Percentiles rank a stretch among this genome's conserved stretches.
phyloP scores from a whole-genome alignment of 2,797 vertebrate genomes.

The Cryptoprocta ferox region DNA sequence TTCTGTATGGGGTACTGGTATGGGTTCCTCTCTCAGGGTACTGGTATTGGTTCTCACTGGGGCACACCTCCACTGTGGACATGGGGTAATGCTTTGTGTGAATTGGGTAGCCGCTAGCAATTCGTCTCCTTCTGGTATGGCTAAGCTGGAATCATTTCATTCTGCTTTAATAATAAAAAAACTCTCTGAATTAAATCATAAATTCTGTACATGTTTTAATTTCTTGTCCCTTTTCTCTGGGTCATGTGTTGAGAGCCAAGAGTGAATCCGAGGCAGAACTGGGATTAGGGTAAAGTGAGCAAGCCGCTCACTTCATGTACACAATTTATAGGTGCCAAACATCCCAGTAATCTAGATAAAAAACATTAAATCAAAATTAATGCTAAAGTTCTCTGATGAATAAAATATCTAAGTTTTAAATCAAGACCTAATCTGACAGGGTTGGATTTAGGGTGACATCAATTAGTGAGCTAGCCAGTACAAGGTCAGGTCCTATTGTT shows the following conservation, averaged over 20 bases:
- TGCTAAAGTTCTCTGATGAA: constrained; percentile 2
- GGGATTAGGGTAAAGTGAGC: neutral
- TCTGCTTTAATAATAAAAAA: constrained; percentile 28
- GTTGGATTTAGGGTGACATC: neutral
- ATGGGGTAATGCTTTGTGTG: neutral
- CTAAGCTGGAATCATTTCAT: neutral
- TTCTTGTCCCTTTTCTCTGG: neutral
- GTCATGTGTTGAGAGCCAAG: neutral
- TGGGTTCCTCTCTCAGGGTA: no score
- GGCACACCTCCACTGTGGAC: neutral
- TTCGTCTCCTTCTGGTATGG: neutral
- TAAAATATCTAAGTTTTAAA: neutral
- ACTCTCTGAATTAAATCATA: constrained; percentile 36
- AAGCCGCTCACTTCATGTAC: neutral
- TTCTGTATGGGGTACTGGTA: no score
- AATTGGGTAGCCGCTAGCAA: neutral
- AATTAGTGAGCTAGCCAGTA: neutral
- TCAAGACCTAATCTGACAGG: neutral
- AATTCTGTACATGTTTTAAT: neutral
- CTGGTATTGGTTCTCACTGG: neutral
- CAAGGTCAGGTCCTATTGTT: neutral
- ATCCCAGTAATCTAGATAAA: neutral
- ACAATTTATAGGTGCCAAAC: neutral
- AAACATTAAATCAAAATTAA: neutral
- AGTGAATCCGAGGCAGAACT: neutral